phyloP scores from a whole-genome alignment of 1,140 invertebrate genomes.

The Drosophila ambigua region DNA sequence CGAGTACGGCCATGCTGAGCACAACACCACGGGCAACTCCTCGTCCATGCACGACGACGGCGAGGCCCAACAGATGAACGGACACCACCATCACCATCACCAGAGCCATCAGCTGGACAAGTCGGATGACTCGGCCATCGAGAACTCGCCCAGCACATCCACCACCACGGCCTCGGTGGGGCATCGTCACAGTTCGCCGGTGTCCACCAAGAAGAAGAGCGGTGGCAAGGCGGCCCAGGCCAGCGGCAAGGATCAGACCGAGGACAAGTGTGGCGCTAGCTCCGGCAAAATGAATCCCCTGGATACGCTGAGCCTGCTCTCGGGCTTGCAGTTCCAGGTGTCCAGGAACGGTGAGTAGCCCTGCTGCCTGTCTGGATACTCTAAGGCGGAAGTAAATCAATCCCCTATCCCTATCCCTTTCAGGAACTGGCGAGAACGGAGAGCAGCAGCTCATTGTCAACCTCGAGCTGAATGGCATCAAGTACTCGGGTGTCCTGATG shows the following conservation, averaged over 20 bases:
- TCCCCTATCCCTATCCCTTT: constrained; percentile 19
- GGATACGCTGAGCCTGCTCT: constrained; percentile 70
- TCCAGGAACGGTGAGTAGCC: constrained; percentile 90
- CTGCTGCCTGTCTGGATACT: too few species aligned
- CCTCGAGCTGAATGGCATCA: constrained; percentile 97
- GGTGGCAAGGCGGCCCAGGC: constrained; percentile 59
- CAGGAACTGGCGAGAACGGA: constrained; percentile 88
- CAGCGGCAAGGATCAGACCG: constrained; percentile 23
- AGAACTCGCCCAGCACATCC: constrained; percentile 80
- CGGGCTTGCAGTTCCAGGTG: constrained; percentile 94
- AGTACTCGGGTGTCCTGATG: constrained; percentile 94
- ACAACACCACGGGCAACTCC: constrained; percentile 71
- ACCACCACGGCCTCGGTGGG: constrained; percentile 66
- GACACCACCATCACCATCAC: constrained; percentile 59
- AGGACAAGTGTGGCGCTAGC: constrained; percentile 6
- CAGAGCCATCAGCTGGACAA: constrained; percentile 75
- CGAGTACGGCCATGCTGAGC: constrained; percentile 63
- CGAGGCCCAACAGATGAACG: constrained; percentile 63
- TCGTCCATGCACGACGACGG: constrained; percentile 67
- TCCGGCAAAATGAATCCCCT: constrained; percentile 56
- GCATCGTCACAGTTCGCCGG: constrained; percentile 71
- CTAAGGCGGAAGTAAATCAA: constrained; percentile 8
- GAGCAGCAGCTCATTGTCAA: constrained; percentile 96
- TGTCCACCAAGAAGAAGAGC: constrained; percentile 74
- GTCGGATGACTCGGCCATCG: constrained; percentile 78